phyloP scores from a whole-genome alignment of 2,888 invertebrate species.

The Lithodes maja region DNA sequence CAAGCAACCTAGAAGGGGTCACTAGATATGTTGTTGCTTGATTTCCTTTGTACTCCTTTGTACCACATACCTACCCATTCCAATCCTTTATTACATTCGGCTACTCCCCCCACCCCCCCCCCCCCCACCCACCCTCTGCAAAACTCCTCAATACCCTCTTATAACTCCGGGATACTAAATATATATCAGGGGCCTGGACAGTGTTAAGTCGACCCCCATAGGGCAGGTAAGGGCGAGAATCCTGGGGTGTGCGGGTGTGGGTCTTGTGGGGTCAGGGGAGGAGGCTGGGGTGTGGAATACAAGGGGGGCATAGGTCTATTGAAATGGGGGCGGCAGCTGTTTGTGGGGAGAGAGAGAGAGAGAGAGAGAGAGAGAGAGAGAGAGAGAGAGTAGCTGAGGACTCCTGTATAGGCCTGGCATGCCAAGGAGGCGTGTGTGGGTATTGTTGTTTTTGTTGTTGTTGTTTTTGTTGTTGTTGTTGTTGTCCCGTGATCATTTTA shows the following conservation, averaged over 20 bases:
- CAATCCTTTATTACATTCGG: not conserved
- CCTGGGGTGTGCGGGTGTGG: too few species aligned
- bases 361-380: not conserved
- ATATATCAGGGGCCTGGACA: not conserved
- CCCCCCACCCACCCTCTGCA: not conserved
- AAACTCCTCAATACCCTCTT: not conserved
- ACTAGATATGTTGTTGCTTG: not conserved
- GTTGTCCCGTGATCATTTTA: not conserved
- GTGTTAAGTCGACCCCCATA: not conserved
- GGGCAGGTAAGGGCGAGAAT: not conserved
- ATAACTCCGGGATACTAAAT: not conserved
- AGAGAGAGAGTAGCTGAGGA: not conserved
- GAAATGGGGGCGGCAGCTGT: slow-evolving; percentile 9
- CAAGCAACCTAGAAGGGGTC: not conserved
- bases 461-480: too few species aligned
- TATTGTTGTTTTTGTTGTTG: not conserved
- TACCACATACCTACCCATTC: not conserved
- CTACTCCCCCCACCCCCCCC: not conserved
- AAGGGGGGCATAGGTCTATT: slow-evolving; percentile 14
- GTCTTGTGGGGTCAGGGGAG: too few species aligned
- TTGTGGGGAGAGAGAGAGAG: not conserved
- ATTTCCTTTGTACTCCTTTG: not conserved
- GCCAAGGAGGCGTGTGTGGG: not conserved
- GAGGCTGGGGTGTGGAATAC: not conserved
- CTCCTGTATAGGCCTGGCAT: not conserved